Evolutionary conservation across 1,140 invertebrate genomes (phyloP), one percentile per base, ranked within the genome.

Genomic region (Leptoteleia sp.): DNA sequence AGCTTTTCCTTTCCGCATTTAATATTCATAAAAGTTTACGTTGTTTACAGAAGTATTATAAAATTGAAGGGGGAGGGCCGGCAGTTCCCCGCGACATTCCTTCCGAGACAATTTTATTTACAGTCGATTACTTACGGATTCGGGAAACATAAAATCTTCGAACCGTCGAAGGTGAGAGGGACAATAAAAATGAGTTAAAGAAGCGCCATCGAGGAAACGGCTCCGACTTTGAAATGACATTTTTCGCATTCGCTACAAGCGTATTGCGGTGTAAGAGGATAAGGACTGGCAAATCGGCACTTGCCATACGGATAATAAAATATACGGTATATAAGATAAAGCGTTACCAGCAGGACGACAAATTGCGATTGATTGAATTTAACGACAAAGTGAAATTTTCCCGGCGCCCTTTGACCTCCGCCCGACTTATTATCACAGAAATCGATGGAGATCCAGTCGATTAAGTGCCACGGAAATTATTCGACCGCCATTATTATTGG

Each of bases 151-250:
- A 45, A 59, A 54, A 54, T 54, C 33, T 38, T 9, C 16, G 9
- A 4, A 13, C 13, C 16, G 40, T 45, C 38, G 17, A 33, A 59
- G 27, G n/a, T n/a, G 7, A 45, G 17, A 59, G 3, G 27, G 42
- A 61, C 16, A 61, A 61, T 61, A 47, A 61, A 61, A 61, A 33
- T 37, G 12, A 47, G 57, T 47, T 47, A n/a, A 57, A 42, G 25
- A 42, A 27, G 25, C 13, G 8, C 22, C 15, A 6, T 7, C 7
- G 37, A 29, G 27, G 16, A 12, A 47, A 25, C 16, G 35, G 16
- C 9, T 6, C 12, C 29, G 16, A n/a, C 8, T 31, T 25, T 27
- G 19, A 45, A 57, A 57, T 19, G 54, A 59, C 29, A 29, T 59
- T 45, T 59, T 54, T 38, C 31, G 12, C 19, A 6, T 19, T 17